Evolutionary conservation across 2,113 vertebrate species (phyloP).

Genomic region (Nettapus auritus): DNA sequence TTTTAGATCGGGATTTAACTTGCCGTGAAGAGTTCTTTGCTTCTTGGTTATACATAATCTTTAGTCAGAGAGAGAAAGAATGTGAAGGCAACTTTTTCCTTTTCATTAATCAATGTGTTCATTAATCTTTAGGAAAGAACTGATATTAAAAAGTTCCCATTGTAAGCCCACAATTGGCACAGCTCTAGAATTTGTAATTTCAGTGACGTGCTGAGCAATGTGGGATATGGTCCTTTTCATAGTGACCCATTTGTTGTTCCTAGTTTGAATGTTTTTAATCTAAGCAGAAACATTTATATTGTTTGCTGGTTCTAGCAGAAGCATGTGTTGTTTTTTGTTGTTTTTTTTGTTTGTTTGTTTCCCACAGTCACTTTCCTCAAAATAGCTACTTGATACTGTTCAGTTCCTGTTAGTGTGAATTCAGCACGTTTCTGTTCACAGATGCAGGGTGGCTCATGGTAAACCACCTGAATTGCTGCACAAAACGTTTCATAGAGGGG

Average conservation of each 20-base stretch:
- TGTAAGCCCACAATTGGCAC: not conserved
- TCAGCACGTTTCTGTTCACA: not conserved
- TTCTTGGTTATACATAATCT: not conserved
- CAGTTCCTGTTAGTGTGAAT: not conserved
- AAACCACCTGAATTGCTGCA: not conserved
- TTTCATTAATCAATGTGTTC: not conserved
- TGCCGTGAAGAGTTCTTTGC: not conserved
- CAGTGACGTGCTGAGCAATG: not conserved
- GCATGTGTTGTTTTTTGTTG: not conserved
- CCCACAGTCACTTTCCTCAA: not conserved
- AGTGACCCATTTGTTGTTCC: not conserved
- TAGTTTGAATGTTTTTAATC: not conserved
- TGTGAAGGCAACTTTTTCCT: not conserved
- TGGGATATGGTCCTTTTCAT: not conserved
- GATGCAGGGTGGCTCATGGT: not conserved
- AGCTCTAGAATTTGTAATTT: not conserved
- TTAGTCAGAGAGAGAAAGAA: not conserved
- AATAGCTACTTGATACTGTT: not conserved
- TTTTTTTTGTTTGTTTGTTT: not conserved
- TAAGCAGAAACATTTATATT: not conserved
- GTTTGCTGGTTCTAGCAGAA: slow-evolving; percentile 26
- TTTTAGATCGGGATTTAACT: not conserved
- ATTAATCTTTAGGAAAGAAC: not conserved
- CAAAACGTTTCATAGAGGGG: not conserved
- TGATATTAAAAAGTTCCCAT: not conserved